phyloP scores from a whole-genome alignment of 2,113 vertebrate species.

The Otolemur garnettii region DNA sequence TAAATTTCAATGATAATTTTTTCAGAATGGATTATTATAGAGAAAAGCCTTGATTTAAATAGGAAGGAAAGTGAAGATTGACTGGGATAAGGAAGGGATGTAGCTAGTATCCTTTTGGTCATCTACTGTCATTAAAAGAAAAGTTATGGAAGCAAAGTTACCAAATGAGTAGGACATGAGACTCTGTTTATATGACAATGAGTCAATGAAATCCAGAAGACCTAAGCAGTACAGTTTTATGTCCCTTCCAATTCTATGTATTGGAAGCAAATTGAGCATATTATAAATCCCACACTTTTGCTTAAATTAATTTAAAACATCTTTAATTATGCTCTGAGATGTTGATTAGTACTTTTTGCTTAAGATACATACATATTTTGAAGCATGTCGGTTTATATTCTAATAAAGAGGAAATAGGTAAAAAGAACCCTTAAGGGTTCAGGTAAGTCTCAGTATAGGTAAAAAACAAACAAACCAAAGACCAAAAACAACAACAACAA shows the following conservation, averaged over 20 bases:
- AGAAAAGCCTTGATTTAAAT: constrained; percentile 59
- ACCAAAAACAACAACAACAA: not conserved
- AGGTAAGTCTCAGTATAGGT: not conserved
- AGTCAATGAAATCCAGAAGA: constrained; percentile 58
- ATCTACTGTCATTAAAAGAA: not conserved
- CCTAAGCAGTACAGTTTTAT: constrained; percentile 41
- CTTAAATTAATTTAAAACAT: not conserved
- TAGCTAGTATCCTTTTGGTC: not conserved
- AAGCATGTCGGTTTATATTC: constrained; percentile 19
- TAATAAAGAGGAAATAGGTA: constrained; percentile 52
- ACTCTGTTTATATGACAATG: constrained; percentile 67
- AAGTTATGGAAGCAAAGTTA: not conserved
- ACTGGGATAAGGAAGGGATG: not conserved
- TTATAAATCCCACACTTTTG: not conserved
- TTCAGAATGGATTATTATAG: constrained; percentile 50
- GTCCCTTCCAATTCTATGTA: constrained; percentile 44
- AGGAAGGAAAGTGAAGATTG: constrained; percentile 54
- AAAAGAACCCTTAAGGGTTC: constrained; percentile 40
- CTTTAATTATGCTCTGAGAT: constrained; percentile 67
- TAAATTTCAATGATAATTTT: constrained; percentile 44
- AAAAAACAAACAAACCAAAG: not conserved
- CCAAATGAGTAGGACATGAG: not conserved
- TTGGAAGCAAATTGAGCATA: constrained; percentile 54
- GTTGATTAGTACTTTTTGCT: constrained; percentile 52
- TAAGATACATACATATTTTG: constrained; percentile 62